Evolutionary conservation across 2,113 vertebrate species (phyloP).

Genomic region (Carlito syrichta): DNA sequence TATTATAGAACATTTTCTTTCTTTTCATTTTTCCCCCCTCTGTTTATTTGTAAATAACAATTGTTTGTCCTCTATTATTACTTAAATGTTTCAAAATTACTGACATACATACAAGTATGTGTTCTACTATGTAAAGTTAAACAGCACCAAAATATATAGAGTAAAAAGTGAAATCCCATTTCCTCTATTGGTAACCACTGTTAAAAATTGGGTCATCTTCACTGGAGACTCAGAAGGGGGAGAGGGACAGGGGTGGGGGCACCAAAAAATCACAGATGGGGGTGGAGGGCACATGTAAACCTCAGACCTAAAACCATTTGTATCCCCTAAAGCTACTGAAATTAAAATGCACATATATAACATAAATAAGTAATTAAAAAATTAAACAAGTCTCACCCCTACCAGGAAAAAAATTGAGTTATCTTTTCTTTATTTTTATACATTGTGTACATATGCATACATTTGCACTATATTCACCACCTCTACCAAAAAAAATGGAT

Average conservation of each 20-base stretch:
- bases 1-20: constrained; percentile 3
- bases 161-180: not conserved
- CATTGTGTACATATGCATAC: not conserved
- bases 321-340: no score
- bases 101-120: not conserved
- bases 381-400: no score
- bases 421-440: not conserved
- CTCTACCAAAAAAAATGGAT: not conserved
- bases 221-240: no score
- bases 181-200: not conserved
- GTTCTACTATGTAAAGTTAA: not conserved
- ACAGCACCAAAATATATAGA: not conserved
- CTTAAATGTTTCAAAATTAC: not conserved
- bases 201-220: not conserved
- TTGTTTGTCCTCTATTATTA: not conserved
- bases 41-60: constrained; percentile 18
- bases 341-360: no score
- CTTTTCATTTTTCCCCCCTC: not conserved
- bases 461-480: not conserved
- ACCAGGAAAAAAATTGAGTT: not conserved
- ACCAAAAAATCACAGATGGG: no score
- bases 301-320: no score
- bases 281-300: no score
- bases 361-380: no score
- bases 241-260: no score